Conservation (phyloP, 2,888 invertebrate genomes). For the Agrypnus murinus region DNA sequence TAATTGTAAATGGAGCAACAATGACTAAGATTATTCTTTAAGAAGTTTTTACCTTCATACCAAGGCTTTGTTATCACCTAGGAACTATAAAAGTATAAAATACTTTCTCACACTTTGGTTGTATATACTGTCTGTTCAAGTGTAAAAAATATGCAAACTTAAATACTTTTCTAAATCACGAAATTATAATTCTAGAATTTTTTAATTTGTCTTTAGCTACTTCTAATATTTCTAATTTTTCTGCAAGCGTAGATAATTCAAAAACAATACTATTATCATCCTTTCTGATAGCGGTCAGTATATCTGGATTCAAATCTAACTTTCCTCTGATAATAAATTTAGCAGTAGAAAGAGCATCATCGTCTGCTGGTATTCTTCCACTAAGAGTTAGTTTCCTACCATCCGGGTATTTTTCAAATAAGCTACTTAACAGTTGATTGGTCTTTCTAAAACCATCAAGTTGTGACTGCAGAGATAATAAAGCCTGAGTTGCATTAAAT, state of each 20-base stretch:
- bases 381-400: slow-evolving; percentile 54
- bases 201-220: slow-evolving; percentile 58
- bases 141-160: neutral
- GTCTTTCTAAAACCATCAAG: slow-evolving; percentile 51
- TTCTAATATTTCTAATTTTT: slow-evolving; percentile 60
- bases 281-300: slow-evolving; percentile 57
- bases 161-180: too few relatives aligned
- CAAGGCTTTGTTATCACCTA: too few relatives aligned
- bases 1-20: too few relatives aligned
- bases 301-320: slow-evolving; percentile 56
- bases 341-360: slow-evolving; percentile 52
- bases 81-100: too few relatives aligned
- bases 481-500: slow-evolving; percentile 53
- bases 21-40: too few relatives aligned
- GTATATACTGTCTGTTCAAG: neutral
- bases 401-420: slow-evolving; percentile 53
- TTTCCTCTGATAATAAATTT: slow-evolving; percentile 60
- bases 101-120: too few relatives aligned
- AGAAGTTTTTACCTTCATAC: too few relatives aligned
- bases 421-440: slow-evolving; percentile 41
- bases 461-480: slow-evolving; percentile 54
- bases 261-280: slow-evolving; percentile 59
- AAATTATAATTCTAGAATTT: slow-evolving; percentile 55
- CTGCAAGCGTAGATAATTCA: slow-evolving; percentile 57
- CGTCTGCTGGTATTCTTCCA: slow-evolving; percentile 54